Percentiles rank a stretch among this genome's conserved stretches.
These are phyloP conservation scores for Andrena hattorfiana DNA, from an alignment of 2,888 invertebrate species.

Conservation along the genomic window DNA sequence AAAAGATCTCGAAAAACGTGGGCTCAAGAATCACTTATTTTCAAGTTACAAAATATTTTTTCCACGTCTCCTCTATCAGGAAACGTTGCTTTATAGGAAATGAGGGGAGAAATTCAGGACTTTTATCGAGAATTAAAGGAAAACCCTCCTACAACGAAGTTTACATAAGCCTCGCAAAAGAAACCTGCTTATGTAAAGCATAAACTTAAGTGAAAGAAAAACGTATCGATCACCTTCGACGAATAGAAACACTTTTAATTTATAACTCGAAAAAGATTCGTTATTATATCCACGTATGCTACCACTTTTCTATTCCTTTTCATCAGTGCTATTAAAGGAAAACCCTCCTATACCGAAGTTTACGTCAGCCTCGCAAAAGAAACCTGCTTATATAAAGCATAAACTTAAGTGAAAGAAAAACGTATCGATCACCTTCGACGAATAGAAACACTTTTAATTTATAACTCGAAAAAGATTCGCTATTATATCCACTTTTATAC, in stretches of 20 bases:
- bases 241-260: neutral
- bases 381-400: neutral
- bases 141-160: neutral
- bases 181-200: neutral
- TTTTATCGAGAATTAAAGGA: neutral
- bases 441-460: neutral
- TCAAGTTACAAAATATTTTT: too few relatives aligned
- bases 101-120: neutral
- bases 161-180: neutral
- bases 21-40: too few relatives aligned
- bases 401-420: neutral
- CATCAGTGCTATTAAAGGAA: neutral
- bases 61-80: too few relatives aligned
- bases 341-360: neutral
- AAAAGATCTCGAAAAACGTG: too few relatives aligned
- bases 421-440: neutral
- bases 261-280: neutral
- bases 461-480: neutral
- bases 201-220: neutral
- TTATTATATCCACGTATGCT: too few relatives aligned
- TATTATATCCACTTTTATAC: too few relatives aligned
- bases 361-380: neutral
- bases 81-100: too few relatives aligned
- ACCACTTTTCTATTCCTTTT: too few relatives aligned
- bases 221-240: neutral